A percentile compares a stretch with the other conserved stretches of the same genome.
Conservation (phyloP, 2,888 invertebrate genomes). For the Arrhopalites spinosus region DNA sequence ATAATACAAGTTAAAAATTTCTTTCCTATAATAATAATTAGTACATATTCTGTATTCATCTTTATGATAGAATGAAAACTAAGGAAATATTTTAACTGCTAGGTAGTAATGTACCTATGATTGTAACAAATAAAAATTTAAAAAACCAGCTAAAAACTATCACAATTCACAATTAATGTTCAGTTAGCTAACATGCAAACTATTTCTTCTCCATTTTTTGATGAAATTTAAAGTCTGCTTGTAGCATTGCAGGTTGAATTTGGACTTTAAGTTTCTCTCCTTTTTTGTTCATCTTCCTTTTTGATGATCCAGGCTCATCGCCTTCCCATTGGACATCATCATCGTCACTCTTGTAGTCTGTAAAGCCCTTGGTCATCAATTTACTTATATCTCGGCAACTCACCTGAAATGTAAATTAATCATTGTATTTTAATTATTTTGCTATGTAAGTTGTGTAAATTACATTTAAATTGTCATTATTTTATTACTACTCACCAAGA, state of each 20-base stretch:
- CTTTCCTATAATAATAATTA: too few species aligned
- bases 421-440: background rate
- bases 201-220: conserved; percentile 23
- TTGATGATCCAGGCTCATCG: background rate
- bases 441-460: background rate
- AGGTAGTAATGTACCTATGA: too few species aligned
- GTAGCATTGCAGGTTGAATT: conserved; percentile 33
- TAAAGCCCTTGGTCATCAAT: background rate
- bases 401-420: background rate
- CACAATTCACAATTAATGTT: too few species aligned
- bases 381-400: background rate
- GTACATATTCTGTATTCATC: too few species aligned
- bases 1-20: too few species aligned
- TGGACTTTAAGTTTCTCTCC: conserved; percentile 22
- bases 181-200: background rate
- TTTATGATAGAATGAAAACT: too few species aligned
- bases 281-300: background rate
- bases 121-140: too few species aligned
- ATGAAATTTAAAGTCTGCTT: conserved; percentile 22
- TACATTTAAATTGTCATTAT: background rate
- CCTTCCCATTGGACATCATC: background rate
- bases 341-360: background rate
- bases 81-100: too few species aligned
- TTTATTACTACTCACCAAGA: conserved; percentile 33
- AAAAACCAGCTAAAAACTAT: too few species aligned